Conservation (phyloP, 2,888 invertebrate species). For the Noctua fimbriata region DNA sequence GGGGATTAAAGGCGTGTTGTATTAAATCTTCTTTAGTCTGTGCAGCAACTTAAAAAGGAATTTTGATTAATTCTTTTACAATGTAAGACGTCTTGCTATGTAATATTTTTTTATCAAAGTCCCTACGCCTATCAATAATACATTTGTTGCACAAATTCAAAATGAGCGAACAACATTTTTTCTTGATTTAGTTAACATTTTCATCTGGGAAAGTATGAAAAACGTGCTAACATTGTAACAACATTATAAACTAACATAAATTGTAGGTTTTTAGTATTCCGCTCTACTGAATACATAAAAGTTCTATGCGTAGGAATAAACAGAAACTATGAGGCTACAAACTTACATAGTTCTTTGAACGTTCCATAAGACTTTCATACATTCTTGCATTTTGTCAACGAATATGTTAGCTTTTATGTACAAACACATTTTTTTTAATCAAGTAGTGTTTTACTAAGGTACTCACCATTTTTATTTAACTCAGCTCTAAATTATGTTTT, state of each 20-base stretch:
- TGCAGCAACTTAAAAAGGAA: slow-evolving; percentile 25
- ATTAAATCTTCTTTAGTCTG: not conserved
- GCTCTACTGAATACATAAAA: slow-evolving; percentile 38
- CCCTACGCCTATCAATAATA: slow-evolving; percentile 53
- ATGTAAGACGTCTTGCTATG: slow-evolving; percentile 29
- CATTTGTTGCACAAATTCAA: slow-evolving; percentile 47
- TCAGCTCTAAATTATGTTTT: not conserved
- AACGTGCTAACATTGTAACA: slow-evolving; percentile 53
- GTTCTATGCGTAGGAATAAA: not conserved
- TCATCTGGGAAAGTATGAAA: slow-evolving; percentile 36
- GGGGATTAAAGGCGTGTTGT: not conserved
- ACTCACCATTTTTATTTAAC: no score
- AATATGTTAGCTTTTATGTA: not conserved
- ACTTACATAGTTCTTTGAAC: not conserved
- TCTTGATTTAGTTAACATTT: slow-evolving; percentile 49
- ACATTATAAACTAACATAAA: slow-evolving; percentile 38
- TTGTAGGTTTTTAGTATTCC: slow-evolving; percentile 15
- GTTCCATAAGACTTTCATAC: not conserved
- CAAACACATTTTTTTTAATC: not conserved
- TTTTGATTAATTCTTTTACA: slow-evolving; percentile 28
- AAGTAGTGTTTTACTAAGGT: no score
- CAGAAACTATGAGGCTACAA: not conserved
- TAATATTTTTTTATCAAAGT: slow-evolving; percentile 37
- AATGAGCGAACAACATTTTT: slow-evolving; percentile 44
- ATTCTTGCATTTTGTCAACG: slow-evolving; percentile 4